Evolutionary conservation across 2,797 vertebrate species (phyloP), one percentile per base, ranked within the genome.

Genomic region (Neosalanx taihuensis): DNA sequence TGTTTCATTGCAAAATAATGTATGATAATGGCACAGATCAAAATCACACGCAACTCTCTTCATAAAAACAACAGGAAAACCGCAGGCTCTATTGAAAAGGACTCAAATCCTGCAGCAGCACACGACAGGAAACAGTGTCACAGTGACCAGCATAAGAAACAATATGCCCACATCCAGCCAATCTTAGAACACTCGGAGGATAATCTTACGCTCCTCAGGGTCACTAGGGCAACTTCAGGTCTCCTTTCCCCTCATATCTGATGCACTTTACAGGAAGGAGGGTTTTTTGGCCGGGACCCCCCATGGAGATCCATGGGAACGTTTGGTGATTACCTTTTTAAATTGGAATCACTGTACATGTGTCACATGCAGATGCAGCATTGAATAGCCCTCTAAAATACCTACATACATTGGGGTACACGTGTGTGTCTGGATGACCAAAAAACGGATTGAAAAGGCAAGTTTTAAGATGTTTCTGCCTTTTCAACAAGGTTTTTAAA

Each of bases 131-230:
- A 84, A 72, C 58, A 67, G 81, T 17, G 70, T 80, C 71, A 71
- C 57, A 68, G 74, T 71, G 64, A 58, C 67, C 78, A 78, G 68
- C 71, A 76, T 58, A 81, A 71, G 70, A 79, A 81, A 77, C 78
- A 84, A 81, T 62, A 79, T 79, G 72, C 70, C 74, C 83, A 71
- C 75, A 77, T 67, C 79, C 81, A 76, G 74, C 73, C 70, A 60
- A 59, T 78, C 82, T 79, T 80, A 65, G 56, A 72, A 81, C 72
- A 84, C 71, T 73, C 1, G 3, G 18, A 81, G 85, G 79, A 67
- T 84, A 82, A 75, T 68, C 88, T 89, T 87, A 87, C 85, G 73
- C 73, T 64, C 79, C 86, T 85, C 87, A 83, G n/a, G 72, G 72
- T 83, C 78, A 76, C 75, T 35, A 76, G 57, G 77, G 51, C 53